Evolutionary conservation across 2,113 vertebrate species (phyloP).

Genomic region (Lasiurus cinereus): DNA sequence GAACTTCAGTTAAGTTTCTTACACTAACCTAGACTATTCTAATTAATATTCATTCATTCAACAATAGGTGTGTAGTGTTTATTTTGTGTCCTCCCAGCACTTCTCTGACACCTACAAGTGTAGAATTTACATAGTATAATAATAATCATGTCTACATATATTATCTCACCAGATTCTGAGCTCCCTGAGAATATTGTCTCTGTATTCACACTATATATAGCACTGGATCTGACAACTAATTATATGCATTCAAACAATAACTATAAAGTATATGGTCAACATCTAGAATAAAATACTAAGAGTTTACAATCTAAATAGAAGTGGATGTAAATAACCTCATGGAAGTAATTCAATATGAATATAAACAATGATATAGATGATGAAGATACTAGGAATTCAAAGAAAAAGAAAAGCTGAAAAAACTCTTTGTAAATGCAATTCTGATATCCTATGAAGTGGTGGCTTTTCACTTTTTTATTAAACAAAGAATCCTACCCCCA

Average conservation of each 20-base stretch:
- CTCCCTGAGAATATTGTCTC: slow-evolving; percentile 2
- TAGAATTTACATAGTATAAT: neutral
- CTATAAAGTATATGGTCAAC: neutral
- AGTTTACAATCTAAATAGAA: neutral
- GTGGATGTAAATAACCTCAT: neutral
- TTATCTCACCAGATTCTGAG: neutral
- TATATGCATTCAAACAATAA: neutral
- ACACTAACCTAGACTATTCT: neutral
- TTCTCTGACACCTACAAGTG: neutral
- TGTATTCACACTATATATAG: neutral
- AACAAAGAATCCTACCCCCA: neutral
- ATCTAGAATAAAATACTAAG: neutral
- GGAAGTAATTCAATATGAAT: neutral
- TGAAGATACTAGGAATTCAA: slow-evolving; percentile 27
- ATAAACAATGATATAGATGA: neutral
- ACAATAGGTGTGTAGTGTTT: neutral
- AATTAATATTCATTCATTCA: slow-evolving; percentile 35
- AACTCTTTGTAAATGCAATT: slow-evolving; percentile 13
- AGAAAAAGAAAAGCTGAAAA: neutral
- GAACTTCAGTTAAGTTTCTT: slow-evolving; percentile 26
- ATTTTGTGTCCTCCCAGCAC: neutral
- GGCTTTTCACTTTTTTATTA: neutral
- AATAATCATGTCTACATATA: neutral
- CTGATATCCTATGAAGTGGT: neutral
- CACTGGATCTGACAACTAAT: neutral